Base-by-base conservation (phyloP, 1,140 invertebrate species). In the Antheraea pernyi region DNA sequence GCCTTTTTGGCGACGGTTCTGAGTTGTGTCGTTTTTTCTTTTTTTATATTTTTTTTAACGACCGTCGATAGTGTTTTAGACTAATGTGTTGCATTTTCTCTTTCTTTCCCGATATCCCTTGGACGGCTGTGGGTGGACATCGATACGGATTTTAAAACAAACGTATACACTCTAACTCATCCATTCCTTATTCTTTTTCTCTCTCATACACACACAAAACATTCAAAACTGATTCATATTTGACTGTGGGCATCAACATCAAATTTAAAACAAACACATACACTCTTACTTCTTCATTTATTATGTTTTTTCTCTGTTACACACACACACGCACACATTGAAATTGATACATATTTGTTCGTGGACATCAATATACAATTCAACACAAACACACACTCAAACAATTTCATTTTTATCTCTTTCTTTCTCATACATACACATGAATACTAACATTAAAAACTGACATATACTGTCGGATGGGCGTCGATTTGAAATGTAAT, bases 51-150 rank as follows among this genome's bases (percentile, higher is more conserved):
- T 70, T 73, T 76, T 73, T 71, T 46, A 67, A 84, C 83, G 88
- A 91, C 89, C 86, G 87, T 85, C 80, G 73, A 37, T 42, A 42
- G 39, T 42, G 7, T 42, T 42, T 63, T 67, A 74, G 42, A 73
- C 73, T 89, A 85, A 89, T 73, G 87, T 90, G 88, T 90, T 90
- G 88, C 88, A 91, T 90, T 90, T 91, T 89, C 83, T 91, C 73
- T 84, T 74, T 81, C 75, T 88, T 89, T 91, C 83, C 88, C 85
- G 84, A 88, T 90, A 53, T 53, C 46, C 46, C 16, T 53, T 53
- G 46, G 46, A 11, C 46, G 46, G 46, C 46, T 53, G 46, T 53
- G 22, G 18, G 65, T 37, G 53, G 37, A 19, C 22, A 5, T 30
- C 19, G 46, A 59, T 19, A 58, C n/a, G 19, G 30, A 59, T 37